Conservation (phyloP, 1,140 invertebrate species). For the Achatina immaculata region DNA sequence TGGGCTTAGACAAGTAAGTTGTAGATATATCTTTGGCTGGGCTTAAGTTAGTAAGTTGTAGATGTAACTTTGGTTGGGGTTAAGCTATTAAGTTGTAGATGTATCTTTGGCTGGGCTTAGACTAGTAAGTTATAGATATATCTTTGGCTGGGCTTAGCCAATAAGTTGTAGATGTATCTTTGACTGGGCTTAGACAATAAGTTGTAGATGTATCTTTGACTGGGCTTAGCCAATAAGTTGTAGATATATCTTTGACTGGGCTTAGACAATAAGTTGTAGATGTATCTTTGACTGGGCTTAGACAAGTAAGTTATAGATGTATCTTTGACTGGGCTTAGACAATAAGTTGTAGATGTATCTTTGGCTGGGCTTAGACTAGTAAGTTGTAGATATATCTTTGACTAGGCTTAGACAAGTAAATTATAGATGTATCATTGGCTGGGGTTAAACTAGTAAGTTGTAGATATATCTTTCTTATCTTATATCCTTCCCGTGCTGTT, state of each 20-base stretch:
- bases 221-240: conserved; percentile 59
- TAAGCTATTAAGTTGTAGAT: conserved; percentile 52
- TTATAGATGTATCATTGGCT: conserved; percentile 70
- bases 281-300: conserved; percentile 71
- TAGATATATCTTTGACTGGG: conserved; percentile 71
- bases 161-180: conserved; percentile 66
- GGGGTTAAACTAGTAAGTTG: conserved; percentile 66
- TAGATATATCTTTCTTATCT: too few species aligned
- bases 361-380: conserved; percentile 72
- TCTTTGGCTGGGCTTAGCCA: conserved; percentile 58
- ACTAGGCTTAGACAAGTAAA: too few species aligned
- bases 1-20: too few species aligned
- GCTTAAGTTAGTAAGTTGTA: conserved; percentile 49
- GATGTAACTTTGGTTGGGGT: too few species aligned
- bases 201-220: too few species aligned
- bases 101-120: too few species aligned
- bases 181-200: conserved; percentile 73
- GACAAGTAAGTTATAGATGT: too few species aligned
- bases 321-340: conserved; percentile 71
- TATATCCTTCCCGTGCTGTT: too few species aligned
- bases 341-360: too few species aligned
- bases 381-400: too few species aligned
- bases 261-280: too few species aligned
- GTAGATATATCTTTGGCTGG: too few species aligned
- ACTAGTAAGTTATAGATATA: conserved; percentile 47